Percentiles rank a stretch among this genome's conserved stretches.
Conservation (phyloP, 2,797 vertebrate genomes). For the Threskiornis aethiopicus region DNA sequence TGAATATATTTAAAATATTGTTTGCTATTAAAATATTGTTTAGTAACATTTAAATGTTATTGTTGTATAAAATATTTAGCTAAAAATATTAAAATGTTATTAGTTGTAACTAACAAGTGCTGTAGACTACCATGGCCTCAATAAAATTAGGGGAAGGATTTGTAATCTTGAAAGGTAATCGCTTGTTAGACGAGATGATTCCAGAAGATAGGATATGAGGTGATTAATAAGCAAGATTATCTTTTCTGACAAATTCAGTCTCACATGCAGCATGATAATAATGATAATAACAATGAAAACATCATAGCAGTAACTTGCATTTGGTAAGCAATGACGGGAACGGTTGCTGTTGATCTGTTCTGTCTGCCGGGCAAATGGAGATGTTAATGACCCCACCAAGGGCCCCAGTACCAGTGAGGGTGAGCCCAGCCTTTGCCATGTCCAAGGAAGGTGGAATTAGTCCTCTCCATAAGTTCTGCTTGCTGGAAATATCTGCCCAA, state of each 20-base stretch:
- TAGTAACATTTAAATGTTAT: background rate
- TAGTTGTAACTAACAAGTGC: background rate
- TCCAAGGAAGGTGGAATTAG: background rate
- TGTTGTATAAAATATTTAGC: background rate
- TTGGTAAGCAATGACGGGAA: accelerated
- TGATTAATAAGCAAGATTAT: background rate
- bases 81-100: background rate
- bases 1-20: background rate
- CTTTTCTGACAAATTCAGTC: background rate
- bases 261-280: background rate
- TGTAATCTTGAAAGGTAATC: background rate
- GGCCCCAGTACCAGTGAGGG: accelerated
- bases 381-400: background rate
- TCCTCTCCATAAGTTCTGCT: accelerated
- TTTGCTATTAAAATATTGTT: background rate
- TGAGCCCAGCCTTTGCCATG: background rate
- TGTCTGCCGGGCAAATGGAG: background rate
- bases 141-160: background rate
- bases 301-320: accelerated
- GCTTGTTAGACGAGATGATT: background rate
- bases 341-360: background rate
- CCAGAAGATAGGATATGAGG: background rate
- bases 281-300: background rate
- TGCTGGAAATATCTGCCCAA: background rate
- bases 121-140: accelerated